These are phyloP conservation scores for Perizoma flavofasciatum DNA, from an alignment of 2,888 invertebrate species.

Conservation along the genomic window DNA sequence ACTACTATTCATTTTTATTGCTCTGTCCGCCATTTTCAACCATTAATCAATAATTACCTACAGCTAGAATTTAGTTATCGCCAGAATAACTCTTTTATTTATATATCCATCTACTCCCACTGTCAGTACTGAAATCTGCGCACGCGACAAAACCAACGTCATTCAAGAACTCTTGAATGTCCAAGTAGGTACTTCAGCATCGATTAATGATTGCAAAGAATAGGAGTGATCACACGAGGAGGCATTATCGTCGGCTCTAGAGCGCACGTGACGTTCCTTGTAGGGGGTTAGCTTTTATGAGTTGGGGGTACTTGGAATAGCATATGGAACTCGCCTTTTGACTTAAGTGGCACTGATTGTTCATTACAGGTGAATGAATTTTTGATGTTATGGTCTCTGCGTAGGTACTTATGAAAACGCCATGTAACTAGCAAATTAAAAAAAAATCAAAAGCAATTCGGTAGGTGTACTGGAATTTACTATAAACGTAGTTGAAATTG, in stretches of 20 bases:
- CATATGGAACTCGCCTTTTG: slow-evolving; percentile 61
- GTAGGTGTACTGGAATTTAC: too few species aligned
- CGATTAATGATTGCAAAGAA: slow-evolving; percentile 40
- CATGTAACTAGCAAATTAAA: too few species aligned
- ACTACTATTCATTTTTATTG: too few species aligned
- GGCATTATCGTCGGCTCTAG: slow-evolving; percentile 53
- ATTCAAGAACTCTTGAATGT: slow-evolving; percentile 17
- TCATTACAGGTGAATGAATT: slow-evolving; percentile 17
- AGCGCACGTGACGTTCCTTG: slow-evolving; percentile 65
- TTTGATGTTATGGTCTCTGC: neutral
- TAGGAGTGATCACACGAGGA: slow-evolving; percentile 56
- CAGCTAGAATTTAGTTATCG: neutral
- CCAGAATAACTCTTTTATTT: slow-evolving; percentile 10
- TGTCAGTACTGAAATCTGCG: slow-evolving; percentile 19
- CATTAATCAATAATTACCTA: too few species aligned
- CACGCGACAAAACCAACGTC: slow-evolving; percentile 32
- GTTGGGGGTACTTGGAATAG: slow-evolving; percentile 36
- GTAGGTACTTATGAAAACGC: too few species aligned
- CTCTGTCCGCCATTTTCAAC: too few species aligned
- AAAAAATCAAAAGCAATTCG: too few species aligned
- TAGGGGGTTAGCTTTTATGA: slow-evolving; percentile 17
- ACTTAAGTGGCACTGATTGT: slow-evolving; percentile 41
- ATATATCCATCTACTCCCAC: neutral
- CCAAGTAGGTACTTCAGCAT: slow-evolving; percentile 24
- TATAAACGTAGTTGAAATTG: too few species aligned